Conservation (phyloP, 2,113 vertebrate species). For the Aptenodytes forsteri region DNA sequence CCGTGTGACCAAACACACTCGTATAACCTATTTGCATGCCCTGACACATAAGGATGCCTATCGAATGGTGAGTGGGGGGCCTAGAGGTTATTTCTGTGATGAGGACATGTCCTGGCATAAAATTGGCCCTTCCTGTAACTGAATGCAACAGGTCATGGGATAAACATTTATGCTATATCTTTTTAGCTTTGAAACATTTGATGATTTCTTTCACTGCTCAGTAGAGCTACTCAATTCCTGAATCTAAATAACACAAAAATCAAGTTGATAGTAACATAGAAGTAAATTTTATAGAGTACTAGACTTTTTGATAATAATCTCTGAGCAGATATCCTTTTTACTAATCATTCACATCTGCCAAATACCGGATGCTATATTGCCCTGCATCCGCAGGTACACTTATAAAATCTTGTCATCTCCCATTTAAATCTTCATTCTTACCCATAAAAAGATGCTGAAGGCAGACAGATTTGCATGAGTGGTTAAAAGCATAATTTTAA, state of each 20-base stretch:
- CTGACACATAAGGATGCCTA: background rate
- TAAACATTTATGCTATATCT: background rate
- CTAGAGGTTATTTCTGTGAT: background rate
- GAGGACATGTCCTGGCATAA: background rate
- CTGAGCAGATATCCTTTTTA: background rate
- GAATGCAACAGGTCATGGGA: background rate
- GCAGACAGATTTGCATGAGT: background rate
- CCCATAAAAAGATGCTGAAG: background rate
- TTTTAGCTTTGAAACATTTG: background rate
- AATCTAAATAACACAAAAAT: background rate
- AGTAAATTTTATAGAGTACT: background rate
- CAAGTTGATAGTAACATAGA: background rate
- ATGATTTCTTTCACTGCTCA: background rate
- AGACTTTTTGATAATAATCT: background rate
- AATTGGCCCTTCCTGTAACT: background rate
- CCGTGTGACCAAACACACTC: background rate
- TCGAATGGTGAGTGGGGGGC: accelerated
- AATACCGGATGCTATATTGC: background rate
- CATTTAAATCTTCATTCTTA: background rate
- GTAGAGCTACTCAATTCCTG: background rate
- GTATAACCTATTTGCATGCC: background rate
- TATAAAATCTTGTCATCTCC: background rate
- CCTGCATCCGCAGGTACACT: background rate
- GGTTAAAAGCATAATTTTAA: background rate
- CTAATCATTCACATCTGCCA: background rate